Conservation (phyloP, 2,888 invertebrate species). For the Imbricaverruca yamaguchii region DNA sequence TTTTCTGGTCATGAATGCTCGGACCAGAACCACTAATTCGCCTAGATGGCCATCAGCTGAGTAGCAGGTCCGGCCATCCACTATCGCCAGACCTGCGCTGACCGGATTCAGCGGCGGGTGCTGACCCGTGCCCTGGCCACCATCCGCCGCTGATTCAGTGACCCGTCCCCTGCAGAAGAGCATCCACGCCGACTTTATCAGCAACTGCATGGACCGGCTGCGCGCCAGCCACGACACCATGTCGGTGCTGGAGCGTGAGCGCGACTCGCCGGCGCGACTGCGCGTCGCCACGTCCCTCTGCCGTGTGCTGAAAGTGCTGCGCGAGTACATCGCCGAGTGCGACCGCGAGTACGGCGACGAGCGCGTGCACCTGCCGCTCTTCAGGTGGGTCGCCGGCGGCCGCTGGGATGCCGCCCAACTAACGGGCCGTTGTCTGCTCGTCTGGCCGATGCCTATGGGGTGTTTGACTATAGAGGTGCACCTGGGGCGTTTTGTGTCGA, state of each 20-base stretch:
- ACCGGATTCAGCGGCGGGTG: too few relatives aligned
- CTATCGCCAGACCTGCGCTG: too few relatives aligned
- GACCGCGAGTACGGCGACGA: conserved; percentile 57
- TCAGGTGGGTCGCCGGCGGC: conserved; percentile 47
- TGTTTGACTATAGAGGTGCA: too few relatives aligned
- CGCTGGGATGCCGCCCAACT: conserved; percentile 1
- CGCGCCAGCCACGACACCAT: conserved; percentile 80
- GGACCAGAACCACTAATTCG: too few relatives aligned
- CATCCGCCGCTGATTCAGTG: not conserved
- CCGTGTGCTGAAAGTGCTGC: conserved; percentile 84
- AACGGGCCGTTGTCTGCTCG: too few relatives aligned
- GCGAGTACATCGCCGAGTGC: conserved; percentile 68
- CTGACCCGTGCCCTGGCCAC: not conserved
- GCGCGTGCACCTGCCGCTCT: conserved; percentile 77
- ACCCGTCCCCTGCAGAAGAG: not conserved
- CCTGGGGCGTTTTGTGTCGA: too few relatives aligned
- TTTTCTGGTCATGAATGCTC: too few relatives aligned
- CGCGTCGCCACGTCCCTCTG: conserved; percentile 73
- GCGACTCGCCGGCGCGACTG: conserved; percentile 48
- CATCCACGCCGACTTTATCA: conserved; percentile 33
- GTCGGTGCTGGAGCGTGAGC: conserved; percentile 52
- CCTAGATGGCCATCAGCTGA: too few relatives aligned
- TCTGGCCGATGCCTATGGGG: too few relatives aligned
- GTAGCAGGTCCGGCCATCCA: too few relatives aligned
- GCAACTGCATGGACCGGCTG: conserved; percentile 32